phyloP scores from a whole-genome alignment of 2,888 invertebrate species.

The Sceliomorpha sp. region DNA sequence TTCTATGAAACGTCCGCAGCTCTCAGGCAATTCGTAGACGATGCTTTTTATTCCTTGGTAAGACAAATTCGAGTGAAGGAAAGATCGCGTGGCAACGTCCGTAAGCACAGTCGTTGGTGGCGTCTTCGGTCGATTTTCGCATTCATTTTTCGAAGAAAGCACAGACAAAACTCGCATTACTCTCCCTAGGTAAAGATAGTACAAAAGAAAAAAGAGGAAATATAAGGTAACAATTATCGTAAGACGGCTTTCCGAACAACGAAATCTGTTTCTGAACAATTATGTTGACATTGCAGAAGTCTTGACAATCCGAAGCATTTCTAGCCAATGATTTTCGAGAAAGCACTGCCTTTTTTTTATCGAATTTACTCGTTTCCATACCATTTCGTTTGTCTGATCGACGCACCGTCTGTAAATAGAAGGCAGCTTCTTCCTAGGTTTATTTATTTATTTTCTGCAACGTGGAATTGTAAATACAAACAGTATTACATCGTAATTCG shows the following conservation, averaged over 20 bases:
- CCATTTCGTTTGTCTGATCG: too few species aligned
- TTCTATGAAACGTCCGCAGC: slow-evolving; percentile 96
- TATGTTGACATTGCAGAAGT: slow-evolving; percentile 36
- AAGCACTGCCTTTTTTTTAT: slow-evolving; percentile 22
- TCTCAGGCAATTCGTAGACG: slow-evolving; percentile 92
- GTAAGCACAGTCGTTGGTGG: slow-evolving; percentile 90
- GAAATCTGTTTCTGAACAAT: slow-evolving; percentile 40
- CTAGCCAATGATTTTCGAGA: slow-evolving; percentile 26
- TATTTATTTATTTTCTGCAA: too few species aligned
- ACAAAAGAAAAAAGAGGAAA: slow-evolving; percentile 31
- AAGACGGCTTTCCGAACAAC: slow-evolving; percentile 47
- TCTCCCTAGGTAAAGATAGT: slow-evolving; percentile 71
- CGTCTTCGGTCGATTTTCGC: slow-evolving; percentile 91
- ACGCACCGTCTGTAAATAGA: slow-evolving; percentile 34
- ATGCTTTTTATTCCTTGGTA: slow-evolving; percentile 94
- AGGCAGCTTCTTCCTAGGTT: slow-evolving; percentile 33
- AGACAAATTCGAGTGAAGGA: slow-evolving; percentile 91
- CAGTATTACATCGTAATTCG: slow-evolving; percentile 43
- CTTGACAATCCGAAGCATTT: slow-evolving; percentile 49
- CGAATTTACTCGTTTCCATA: slow-evolving; percentile 1
- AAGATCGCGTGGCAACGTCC: slow-evolving; percentile 81
- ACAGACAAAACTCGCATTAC: slow-evolving; percentile 81
- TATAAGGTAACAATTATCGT: slow-evolving; percentile 20
- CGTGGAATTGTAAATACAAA: too few species aligned
- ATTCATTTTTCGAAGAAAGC: slow-evolving; percentile 85